Conservation (phyloP, 2,888 invertebrate species). For the Lasioglossum malachurum region DNA sequence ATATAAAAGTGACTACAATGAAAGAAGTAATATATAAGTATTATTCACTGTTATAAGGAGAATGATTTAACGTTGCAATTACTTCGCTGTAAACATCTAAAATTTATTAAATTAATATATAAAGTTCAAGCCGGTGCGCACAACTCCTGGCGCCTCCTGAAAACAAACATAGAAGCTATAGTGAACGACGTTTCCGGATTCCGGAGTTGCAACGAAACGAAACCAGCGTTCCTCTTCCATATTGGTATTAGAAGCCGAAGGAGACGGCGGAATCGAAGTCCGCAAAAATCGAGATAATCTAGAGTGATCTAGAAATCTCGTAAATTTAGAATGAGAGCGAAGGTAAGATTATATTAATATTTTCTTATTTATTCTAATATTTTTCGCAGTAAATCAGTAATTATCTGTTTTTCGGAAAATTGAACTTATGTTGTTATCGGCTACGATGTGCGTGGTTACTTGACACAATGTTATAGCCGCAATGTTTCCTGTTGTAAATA, state of each 20-base stretch:
- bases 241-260: conserved; percentile 73
- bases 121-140: neutral
- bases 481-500: neutral
- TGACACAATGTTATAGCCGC: conserved; percentile 1
- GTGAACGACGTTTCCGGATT: conserved; percentile 44
- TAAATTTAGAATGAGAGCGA: conserved; percentile 80
- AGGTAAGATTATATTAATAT: conserved; percentile 73
- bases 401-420: conserved; percentile 1
- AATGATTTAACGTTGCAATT: neutral
- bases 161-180: neutral
- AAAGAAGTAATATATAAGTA: neutral
- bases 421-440: neutral
- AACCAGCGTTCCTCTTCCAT: conserved; percentile 74
- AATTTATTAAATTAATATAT: conserved; percentile 9
- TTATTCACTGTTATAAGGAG: neutral
- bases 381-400: conserved; percentile 18
- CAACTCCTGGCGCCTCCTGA: conserved; percentile 29
- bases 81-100: neutral
- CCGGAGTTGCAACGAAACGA: conserved; percentile 20
- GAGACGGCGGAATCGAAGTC: conserved; percentile 71
- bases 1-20: neutral
- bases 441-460: conserved; percentile 12
- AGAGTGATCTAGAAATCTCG: conserved; percentile 74
- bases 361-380: conserved; percentile 56
- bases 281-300: conserved; percentile 75